A percentile compares a stretch with the other conserved stretches of the same genome.
These are phyloP conservation scores for Ridgeia piscesae DNA, from an alignment of 1,140 invertebrate species.

Conservation along the genomic window DNA sequence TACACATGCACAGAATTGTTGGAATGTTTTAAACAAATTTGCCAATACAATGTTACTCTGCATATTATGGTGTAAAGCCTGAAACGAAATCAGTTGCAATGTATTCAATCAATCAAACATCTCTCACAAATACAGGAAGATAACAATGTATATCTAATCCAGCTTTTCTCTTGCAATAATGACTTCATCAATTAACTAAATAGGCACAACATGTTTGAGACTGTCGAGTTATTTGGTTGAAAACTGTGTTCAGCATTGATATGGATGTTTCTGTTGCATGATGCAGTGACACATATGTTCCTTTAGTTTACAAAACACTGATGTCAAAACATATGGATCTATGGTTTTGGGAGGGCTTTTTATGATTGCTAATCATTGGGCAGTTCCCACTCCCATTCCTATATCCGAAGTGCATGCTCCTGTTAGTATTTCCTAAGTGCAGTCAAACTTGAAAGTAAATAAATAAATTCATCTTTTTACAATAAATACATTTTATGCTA, in stretches of 20 bases:
- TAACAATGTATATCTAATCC: not conserved
- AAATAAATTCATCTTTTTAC: not conserved
- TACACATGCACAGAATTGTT: not conserved
- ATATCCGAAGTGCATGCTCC: not conserved
- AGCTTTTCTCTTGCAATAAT: not conserved
- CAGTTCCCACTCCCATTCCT: too few species aligned
- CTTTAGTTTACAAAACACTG: too few species aligned
- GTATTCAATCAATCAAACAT: not conserved
- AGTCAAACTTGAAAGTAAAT: not conserved
- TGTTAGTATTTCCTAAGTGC: not conserved
- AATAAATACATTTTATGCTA: not conserved
- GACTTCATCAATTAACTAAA: not conserved
- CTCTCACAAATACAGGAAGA: not conserved
- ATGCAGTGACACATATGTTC: too few species aligned
- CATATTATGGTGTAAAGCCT: not conserved
- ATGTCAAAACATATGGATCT: too few species aligned
- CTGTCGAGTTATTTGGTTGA: not conserved
- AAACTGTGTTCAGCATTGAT: too few species aligned
- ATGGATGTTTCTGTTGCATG: too few species aligned
- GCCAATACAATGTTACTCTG: not conserved
- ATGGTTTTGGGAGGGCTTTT: too few species aligned
- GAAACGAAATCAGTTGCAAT: not conserved
- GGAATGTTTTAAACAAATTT: not conserved
- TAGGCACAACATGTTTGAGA: not conserved
- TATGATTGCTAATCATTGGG: not conserved